Evolutionary conservation across 2,888 invertebrate genomes (phyloP).

Genomic region (Conchocele bisecta): DNA sequence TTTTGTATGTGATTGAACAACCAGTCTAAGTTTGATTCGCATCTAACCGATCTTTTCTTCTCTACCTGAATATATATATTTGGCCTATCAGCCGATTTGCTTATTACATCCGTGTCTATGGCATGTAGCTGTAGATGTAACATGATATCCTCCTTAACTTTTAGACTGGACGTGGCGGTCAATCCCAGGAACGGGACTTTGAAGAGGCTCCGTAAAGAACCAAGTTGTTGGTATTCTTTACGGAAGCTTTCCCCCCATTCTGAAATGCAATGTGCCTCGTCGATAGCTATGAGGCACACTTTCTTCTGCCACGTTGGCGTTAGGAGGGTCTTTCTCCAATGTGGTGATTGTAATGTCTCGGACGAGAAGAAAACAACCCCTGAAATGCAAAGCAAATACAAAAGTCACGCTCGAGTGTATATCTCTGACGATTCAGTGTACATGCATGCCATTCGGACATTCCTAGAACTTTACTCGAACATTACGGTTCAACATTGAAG

Average conservation of each 20-base stretch:
- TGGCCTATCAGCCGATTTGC: conserved; percentile 17
- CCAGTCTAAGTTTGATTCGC: conserved; percentile 14
- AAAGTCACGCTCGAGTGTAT: too few relatives aligned
- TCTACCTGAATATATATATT: conserved; percentile 38
- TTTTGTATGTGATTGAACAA: conserved; percentile 31
- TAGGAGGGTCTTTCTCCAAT: conserved; percentile 40
- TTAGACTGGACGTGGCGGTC: conserved; percentile 37
- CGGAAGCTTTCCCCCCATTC: conserved; percentile 47
- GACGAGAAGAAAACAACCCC: conserved; percentile 40
- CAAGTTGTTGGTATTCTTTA: conserved; percentile 19
- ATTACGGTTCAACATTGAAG: too few relatives aligned
- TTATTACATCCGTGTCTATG: conserved; percentile 24
- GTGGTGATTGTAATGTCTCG: conserved; percentile 42
- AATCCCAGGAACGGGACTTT: conserved; percentile 35
- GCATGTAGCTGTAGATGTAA: conserved; percentile 22
- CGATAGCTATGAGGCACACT: conserved; percentile 15
- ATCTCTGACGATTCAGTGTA: too few relatives aligned
- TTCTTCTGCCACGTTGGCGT: conserved; percentile 32
- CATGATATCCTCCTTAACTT: conserved; percentile 41
- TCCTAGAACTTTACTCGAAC: too few relatives aligned
- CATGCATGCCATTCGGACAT: too few relatives aligned
- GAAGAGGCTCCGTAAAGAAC: conserved; percentile 35
- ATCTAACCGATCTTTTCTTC: conserved; percentile 11
- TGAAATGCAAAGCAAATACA: too few relatives aligned
- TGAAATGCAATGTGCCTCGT: conserved; percentile 47